Conservation (phyloP, 2,113 vertebrate genomes). For the Tamias sibiricus region DNA sequence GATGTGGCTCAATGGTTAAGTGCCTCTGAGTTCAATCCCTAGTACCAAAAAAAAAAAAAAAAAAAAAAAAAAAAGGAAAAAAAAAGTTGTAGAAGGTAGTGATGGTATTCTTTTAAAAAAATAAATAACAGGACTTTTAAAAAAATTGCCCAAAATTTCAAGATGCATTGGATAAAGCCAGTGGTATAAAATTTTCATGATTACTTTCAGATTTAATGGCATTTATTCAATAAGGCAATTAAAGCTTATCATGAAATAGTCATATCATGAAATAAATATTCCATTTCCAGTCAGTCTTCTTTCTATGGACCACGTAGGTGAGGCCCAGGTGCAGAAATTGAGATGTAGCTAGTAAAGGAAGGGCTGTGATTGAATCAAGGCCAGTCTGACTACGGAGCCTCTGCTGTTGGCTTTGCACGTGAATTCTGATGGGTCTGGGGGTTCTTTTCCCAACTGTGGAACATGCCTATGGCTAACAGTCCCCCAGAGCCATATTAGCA, state of each 20-base stretch:
- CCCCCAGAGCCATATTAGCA: fast-evolving
- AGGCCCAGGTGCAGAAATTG: not conserved
- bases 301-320: not conserved
- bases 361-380: not conserved
- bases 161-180: not conserved
- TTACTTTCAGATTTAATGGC: not conserved
- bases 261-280: not conserved
- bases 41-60: too few relatives aligned
- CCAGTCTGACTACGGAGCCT: not conserved
- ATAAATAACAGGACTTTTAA: not conserved
- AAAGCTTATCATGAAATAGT: not conserved
- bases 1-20: too few relatives aligned
- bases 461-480: too few relatives aligned
- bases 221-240: not conserved
- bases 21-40: too few relatives aligned
- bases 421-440: not conserved
- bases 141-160: not conserved
- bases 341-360: not conserved
- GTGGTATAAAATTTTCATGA: not conserved
- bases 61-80: too few relatives aligned
- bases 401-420: not conserved
- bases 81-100: not conserved
- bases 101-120: not conserved
- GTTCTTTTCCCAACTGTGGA: not conserved
- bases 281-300: not conserved